Conservation (phyloP, 1,140 invertebrate species). For the Brachionus rubens region DNA sequence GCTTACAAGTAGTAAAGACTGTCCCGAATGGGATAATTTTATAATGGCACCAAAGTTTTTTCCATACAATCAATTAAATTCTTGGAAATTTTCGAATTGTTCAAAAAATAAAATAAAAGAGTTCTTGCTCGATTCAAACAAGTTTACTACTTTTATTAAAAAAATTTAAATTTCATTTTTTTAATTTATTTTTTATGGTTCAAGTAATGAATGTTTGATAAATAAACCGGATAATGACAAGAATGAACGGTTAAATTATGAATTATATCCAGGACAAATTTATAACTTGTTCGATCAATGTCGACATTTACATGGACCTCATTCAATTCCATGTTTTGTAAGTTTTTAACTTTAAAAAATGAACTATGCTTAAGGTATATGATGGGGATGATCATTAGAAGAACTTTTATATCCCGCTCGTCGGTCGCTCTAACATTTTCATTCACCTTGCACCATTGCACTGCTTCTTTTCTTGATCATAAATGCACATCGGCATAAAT, state of each 20-base stretch:
- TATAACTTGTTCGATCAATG: slow-evolving; percentile 30
- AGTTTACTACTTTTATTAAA: not conserved
- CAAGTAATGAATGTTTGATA: slow-evolving; percentile 9
- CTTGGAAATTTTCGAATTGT: slow-evolving; percentile 20
- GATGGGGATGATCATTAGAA: too few species aligned
- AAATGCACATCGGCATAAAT: too few species aligned
- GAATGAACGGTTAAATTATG: not conserved
- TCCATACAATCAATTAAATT: slow-evolving; percentile 21
- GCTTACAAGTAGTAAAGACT: not conserved
- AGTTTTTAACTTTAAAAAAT: not conserved
- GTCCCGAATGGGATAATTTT: slow-evolving; percentile 23
- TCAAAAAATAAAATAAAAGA: slow-evolving; percentile 20
- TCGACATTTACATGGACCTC: not conserved
- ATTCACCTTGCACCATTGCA: too few species aligned
- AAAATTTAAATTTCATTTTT: not conserved
- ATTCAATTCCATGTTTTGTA: slow-evolving; percentile 27
- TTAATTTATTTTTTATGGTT: not conserved
- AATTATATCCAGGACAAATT: slow-evolving; percentile 11
- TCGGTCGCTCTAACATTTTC: too few species aligned
- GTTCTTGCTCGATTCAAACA: not conserved
- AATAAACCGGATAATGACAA: not conserved
- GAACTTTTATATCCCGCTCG: too few species aligned
- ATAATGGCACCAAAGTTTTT: slow-evolving; percentile 34
- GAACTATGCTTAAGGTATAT: not conserved
- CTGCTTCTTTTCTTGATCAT: too few species aligned